Base-by-base conservation (phyloP, 2,113 vertebrate genomes). In the Centrocercus urophasianus region DNA sequence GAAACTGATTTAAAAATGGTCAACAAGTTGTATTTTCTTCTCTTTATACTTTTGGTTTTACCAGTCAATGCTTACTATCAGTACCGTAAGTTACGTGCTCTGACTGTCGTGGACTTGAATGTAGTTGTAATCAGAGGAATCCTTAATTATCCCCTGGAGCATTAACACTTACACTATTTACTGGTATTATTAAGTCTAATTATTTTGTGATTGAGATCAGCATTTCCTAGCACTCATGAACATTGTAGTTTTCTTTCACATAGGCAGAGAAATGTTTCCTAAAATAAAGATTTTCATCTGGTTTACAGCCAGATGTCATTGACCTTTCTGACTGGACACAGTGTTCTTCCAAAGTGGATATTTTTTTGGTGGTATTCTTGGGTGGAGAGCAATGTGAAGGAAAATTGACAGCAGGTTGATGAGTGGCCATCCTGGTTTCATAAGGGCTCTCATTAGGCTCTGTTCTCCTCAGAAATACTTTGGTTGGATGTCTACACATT, bases 21-120 rank as follows among this genome's bases (percentile, higher is more conserved):
- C 8, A 38, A 2, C 1, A 3, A 2, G 14, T 73, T 78, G 1
- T 54, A 28, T 38, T 80, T 54, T 69, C 1, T 67, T 90, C 74
- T 63, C 8, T 40, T 63, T 78, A 28, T 79, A 18, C 74, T 70
- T 83, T 89, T 8, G 13, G 22, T 78, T 92, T 69, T 63, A 22
- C 64, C 17, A 78, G 15, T 14, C 18, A 57, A 48, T 24, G 3
- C 4, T 69, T 66, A 78, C 83, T 69, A 65, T 25, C 38, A 54
- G 42, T 84, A 21, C 34, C 57, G 4, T 64, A 40, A 61, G 8
- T 72, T 85, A 45, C 24, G 48, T 0, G 0, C 28, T 36, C 7
- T 20, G 50, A 34, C 11, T 48, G 15, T 57, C 71, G 69, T 6
- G 67, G 54, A 40, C 22, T 75, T 88, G 67, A 74, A 56, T n/a